These are phyloP conservation scores for Sitophilus oryzae DNA, from an alignment of 1,140 invertebrate genomes.

Conservation along the genomic window DNA sequence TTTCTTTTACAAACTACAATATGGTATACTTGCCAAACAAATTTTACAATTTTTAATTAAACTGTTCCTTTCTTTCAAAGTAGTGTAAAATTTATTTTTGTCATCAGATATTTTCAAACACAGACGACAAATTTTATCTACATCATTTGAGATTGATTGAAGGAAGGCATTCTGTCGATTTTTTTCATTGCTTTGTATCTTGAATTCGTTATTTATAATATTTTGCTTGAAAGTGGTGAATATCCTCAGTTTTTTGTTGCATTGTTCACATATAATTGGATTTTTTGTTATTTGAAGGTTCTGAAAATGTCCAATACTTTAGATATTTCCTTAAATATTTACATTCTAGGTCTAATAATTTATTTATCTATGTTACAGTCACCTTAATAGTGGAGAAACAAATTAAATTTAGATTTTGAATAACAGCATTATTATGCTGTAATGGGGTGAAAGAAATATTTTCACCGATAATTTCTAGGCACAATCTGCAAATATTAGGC, in stretches of 20 bases:
- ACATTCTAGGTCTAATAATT: too few species aligned
- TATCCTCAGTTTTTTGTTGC: background rate
- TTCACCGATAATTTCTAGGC: background rate
- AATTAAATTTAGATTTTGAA: constrained; percentile 2
- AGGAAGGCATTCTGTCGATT: background rate
- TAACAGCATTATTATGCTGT: background rate
- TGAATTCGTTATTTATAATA: background rate
- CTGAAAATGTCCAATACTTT: too few species aligned
- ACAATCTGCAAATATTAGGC: background rate
- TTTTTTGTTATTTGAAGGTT: background rate
- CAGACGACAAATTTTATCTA: background rate
- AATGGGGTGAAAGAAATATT: background rate
- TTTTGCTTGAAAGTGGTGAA: background rate
- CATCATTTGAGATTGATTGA: background rate
- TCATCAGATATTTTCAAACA: background rate
- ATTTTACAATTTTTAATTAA: constrained; percentile 3
- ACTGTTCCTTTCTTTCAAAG: background rate
- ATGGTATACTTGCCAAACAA: background rate
- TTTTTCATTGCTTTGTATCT: background rate
- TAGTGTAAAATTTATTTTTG: background rate
- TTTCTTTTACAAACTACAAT: background rate
- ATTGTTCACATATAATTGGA: background rate
- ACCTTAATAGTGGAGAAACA: background rate
- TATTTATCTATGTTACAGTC: background rate
- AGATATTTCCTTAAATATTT: too few species aligned